phyloP scores from a whole-genome alignment of 2,113 vertebrate genomes.

The Hypanus sabinus region DNA sequence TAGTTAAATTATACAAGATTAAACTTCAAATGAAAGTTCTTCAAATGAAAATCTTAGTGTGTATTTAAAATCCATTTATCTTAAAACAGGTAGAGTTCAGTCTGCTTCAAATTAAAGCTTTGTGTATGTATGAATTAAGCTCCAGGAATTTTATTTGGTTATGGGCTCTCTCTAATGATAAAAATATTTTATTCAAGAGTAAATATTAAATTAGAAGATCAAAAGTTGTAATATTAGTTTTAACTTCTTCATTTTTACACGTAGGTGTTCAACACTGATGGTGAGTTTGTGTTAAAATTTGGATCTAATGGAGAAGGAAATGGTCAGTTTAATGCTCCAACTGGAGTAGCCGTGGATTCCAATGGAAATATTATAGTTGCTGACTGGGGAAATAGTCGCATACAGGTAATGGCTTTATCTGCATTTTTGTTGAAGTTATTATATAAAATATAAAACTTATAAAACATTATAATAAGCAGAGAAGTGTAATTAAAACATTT shows the following conservation, averaged over 20 bases:
- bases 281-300: slow-evolving; percentile 91
- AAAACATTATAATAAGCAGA: no score
- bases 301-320: slow-evolving; percentile 96
- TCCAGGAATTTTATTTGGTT: background rate
- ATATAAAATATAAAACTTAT: no score
- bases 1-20: no score
- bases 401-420: slow-evolving; percentile 68
- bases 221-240: no score
- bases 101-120: background rate
- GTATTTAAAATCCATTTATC: background rate
- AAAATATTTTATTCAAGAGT: background rate
- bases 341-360: slow-evolving; percentile 89
- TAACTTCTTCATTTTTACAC: slow-evolving; percentile 38
- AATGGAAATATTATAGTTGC: slow-evolving; percentile 97
- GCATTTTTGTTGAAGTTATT: background rate
- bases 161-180: background rate
- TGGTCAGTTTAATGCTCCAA: slow-evolving; percentile 95
- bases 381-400: slow-evolving; percentile 96
- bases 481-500: background rate
- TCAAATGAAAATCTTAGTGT: background rate
- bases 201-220: background rate
- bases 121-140: background rate
- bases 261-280: slow-evolving; percentile 94
- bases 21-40: no score
- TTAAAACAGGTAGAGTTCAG: background rate